Percentiles rank a stretch among this genome's conserved stretches.
Evolutionary conservation across 2,797 vertebrate species (phyloP).

Genomic region (Sus cebifrons): DNA sequence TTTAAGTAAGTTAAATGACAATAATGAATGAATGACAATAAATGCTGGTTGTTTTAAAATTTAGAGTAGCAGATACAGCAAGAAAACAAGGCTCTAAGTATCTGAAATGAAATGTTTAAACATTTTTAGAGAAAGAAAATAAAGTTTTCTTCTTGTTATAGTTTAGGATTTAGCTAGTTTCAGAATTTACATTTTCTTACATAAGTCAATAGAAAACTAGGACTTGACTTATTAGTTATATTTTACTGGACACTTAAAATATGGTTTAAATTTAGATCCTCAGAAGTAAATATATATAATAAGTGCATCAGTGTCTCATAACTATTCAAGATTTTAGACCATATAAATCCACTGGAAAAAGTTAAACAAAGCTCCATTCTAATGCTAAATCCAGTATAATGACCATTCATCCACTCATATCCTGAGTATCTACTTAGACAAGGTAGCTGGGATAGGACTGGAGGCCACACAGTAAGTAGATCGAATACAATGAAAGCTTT

Average conservation of each 20-base stretch:
- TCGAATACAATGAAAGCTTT: background rate
- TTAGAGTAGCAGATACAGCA: constrained; percentile 54
- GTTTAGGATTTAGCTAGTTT: constrained; percentile 30
- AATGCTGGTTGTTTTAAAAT: constrained; percentile 47
- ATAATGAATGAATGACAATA: background rate
- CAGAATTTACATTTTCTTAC: constrained; percentile 46
- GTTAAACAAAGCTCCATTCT: constrained; percentile 16
- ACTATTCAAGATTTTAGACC: constrained; percentile 53
- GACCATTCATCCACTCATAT: background rate
- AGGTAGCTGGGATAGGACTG: background rate
- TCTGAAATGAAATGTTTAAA: constrained; percentile 42
- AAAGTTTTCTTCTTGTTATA: constrained; percentile 29
- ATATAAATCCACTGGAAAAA: constrained; percentile 36
- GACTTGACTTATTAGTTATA: background rate
- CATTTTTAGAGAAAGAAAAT: constrained; percentile 41
- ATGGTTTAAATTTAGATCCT: background rate
- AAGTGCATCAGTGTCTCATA: background rate
- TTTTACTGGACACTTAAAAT: constrained; percentile 35
- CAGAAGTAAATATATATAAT: constrained; percentile 11
- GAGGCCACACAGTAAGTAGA: background rate
- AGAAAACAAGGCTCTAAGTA: constrained; percentile 8
- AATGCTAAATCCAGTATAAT: constrained; percentile 1
- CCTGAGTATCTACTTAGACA: background rate
- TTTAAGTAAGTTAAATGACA: background rate
- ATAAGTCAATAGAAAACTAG: constrained; percentile 17